phyloP scores from a whole-genome alignment of 2,113 vertebrate species.

The Salvator merianae region DNA sequence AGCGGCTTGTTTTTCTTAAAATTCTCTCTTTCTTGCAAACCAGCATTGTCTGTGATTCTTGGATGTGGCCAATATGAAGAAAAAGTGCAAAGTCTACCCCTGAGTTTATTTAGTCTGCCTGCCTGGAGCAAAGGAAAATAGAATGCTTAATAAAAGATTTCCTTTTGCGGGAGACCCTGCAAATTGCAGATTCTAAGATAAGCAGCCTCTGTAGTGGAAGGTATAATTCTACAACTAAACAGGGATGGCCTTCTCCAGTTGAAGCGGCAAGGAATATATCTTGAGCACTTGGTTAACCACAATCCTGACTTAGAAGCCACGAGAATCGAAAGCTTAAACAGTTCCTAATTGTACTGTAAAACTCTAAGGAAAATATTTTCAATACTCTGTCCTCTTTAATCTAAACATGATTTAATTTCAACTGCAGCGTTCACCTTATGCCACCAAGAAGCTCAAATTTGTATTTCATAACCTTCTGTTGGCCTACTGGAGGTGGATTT shows the following conservation, averaged over 20 bases:
- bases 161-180: constrained; percentile 76
- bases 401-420: constrained; percentile 60
- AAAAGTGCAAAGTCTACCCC: constrained; percentile 75
- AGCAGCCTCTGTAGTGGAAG: constrained; percentile 56
- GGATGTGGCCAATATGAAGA: constrained; percentile 73
- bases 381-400: constrained; percentile 59
- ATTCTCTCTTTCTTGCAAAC: constrained; percentile 84
- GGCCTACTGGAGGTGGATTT: background rate
- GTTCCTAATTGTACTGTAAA: constrained; percentile 66
- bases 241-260: constrained; percentile 56
- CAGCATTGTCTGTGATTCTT: constrained; percentile 84
- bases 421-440: constrained; percentile 35
- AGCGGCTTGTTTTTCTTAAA: constrained; percentile 87
- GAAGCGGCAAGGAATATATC: constrained; percentile 56
- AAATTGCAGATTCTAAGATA: constrained; percentile 70
- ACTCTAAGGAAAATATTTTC: constrained; percentile 68
- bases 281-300: constrained; percentile 64
- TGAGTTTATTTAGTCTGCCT: constrained; percentile 83
- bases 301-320: constrained; percentile 60
- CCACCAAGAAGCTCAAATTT: constrained; percentile 42
- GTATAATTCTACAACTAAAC: constrained; percentile 57
- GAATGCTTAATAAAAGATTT: constrained; percentile 84
- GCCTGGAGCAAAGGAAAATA: constrained; percentile 79
- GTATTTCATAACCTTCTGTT: constrained; percentile 27
- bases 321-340: constrained; percentile 63